These are phyloP conservation scores for Odontomyia ornata DNA, from an alignment of 2,888 invertebrate species.

Conservation along the genomic window DNA sequence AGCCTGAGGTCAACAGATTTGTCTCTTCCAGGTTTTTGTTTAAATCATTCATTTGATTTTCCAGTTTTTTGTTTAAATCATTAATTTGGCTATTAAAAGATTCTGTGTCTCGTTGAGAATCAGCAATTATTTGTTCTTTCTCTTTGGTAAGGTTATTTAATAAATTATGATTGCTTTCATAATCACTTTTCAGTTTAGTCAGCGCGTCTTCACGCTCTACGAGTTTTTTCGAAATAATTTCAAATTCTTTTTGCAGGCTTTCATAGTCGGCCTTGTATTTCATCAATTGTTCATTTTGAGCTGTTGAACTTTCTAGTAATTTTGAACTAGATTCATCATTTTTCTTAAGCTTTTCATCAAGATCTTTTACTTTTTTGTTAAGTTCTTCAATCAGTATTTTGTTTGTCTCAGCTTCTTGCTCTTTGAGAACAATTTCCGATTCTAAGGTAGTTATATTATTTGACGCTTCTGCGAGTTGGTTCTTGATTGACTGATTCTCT, in stretches of 20 bases:
- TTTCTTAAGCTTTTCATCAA: constrained; percentile 53
- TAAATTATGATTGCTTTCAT: neutral
- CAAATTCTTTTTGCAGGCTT: neutral
- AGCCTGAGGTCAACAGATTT: constrained; percentile 53
- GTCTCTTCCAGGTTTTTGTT: constrained; percentile 59
- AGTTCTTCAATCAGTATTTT: constrained; percentile 53
- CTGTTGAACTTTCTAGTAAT: neutral
- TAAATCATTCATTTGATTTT: constrained; percentile 54
- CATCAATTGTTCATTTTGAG: neutral
- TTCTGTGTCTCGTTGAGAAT: neutral
- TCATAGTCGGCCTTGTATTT: neutral
- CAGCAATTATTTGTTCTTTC: neutral
- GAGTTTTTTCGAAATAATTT: neutral
- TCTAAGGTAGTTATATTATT: constrained; percentile 10
- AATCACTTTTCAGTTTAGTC: neutral
- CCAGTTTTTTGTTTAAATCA: constrained; percentile 57
- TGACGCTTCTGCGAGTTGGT: neutral
- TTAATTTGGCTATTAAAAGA: constrained; percentile 53
- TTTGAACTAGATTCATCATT: neutral
- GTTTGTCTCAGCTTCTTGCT: constrained; percentile 27
- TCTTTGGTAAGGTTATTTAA: neutral
- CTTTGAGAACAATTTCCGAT: constrained; percentile 18
- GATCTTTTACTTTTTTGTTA: constrained; percentile 54
- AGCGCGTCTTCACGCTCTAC: neutral
- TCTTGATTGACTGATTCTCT: neutral